Percentiles rank a stretch among this genome's conserved stretches.
Evolutionary conservation across 1,140 invertebrate genomes (phyloP).

Genomic region (Dendrolimus kikuchii): DNA sequence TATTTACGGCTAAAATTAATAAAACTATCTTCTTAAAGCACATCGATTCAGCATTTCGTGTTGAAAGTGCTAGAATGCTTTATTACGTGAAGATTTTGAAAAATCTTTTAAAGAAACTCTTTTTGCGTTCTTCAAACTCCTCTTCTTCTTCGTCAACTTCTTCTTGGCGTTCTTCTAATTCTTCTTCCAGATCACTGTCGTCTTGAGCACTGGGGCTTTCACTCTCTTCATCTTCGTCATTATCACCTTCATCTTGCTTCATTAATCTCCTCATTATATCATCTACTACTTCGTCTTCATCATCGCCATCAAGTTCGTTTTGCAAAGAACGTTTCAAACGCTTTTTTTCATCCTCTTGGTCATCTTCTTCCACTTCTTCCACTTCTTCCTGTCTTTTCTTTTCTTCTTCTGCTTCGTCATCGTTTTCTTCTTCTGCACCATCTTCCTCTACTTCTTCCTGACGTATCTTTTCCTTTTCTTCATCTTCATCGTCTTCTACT

Average conservation of each 20-base stretch:
- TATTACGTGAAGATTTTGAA: slow-evolving; percentile 32
- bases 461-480: no score
- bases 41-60: slow-evolving; percentile 38
- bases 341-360: no score
- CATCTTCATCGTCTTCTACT: no score
- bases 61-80: slow-evolving; percentile 35
- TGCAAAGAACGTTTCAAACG: no score
- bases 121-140: slow-evolving; percentile 13
- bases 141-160: slow-evolving; percentile 16
- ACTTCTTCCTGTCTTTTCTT: no score
- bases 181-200: slow-evolving; percentile 7
- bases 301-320: neutral
- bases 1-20: slow-evolving; percentile 33
- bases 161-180: slow-evolving; percentile 1
- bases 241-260: slow-evolving; percentile 10
- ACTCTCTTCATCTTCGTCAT: slow-evolving; percentile 10
- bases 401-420: no score
- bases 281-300: slow-evolving; percentile 15
- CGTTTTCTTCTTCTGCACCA: no score
- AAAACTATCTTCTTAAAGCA: slow-evolving; percentile 25
- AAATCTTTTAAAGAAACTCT: slow-evolving; percentile 32
- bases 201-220: slow-evolving; percentile 11
- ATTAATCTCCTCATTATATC: neutral
- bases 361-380: no score
- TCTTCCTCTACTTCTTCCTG: no score